These are phyloP conservation scores for Heliconius hortense DNA, from an alignment of 2,888 invertebrate species.

Conservation along the genomic window DNA sequence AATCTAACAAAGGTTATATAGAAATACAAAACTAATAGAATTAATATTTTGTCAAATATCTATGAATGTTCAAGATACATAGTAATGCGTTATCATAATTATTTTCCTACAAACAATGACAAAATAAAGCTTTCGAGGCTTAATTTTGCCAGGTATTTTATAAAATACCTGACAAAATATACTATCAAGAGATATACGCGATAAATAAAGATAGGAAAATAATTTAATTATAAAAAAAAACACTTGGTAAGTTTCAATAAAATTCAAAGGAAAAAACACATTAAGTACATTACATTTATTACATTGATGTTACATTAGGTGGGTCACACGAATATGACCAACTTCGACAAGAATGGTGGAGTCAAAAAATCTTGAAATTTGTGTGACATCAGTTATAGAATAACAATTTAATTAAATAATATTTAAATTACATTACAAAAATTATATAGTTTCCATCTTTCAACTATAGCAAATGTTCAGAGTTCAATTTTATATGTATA, in stretches of 20 bases:
- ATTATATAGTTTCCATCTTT: neutral
- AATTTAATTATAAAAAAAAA: neutral
- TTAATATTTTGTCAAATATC: neutral
- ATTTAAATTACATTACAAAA: too few species aligned
- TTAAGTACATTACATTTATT: neutral
- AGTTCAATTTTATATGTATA: neutral
- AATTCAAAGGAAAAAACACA: neutral
- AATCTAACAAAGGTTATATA: neutral
- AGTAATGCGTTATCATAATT: neutral
- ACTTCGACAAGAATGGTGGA: too few species aligned
- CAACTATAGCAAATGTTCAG: neutral
- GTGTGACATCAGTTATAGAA: too few species aligned
- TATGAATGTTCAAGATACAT: neutral
- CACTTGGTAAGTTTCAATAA: neutral
- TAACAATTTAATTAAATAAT: too few species aligned
- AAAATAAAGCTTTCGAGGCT: neutral
- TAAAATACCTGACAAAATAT: neutral
- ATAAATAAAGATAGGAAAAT: slow-evolving; percentile 4
- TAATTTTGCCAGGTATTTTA: slow-evolving; percentile 8
- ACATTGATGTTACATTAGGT: neutral
- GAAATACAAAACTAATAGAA: neutral
- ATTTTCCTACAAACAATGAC: slow-evolving; percentile 10
- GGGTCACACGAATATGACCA: too few species aligned
- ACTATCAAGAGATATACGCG: neutral
- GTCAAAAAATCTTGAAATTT: too few species aligned